A percentile compares a stretch with the other conserved stretches of the same genome.
Evolutionary conservation across 2,888 invertebrate species (phyloP).

Genomic region (Agrypnus murinus): DNA sequence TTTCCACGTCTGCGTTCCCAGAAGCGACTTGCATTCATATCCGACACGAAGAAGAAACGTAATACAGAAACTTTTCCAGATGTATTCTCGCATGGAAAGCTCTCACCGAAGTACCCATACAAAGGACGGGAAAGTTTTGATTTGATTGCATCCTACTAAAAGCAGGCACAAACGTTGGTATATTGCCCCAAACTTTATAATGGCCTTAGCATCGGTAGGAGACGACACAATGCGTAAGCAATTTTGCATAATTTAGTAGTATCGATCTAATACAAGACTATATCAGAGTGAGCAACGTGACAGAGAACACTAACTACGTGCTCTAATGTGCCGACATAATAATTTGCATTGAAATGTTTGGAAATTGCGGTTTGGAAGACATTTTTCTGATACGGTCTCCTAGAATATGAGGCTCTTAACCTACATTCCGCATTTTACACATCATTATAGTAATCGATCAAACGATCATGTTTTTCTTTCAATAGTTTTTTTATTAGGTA

Average conservation of each 20-base stretch:
- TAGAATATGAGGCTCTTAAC: slow-evolving; percentile 26
- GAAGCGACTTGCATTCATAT: slow-evolving; percentile 11
- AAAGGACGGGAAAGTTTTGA: slow-evolving; percentile 30
- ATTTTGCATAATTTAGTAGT: slow-evolving; percentile 29
- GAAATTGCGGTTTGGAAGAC: slow-evolving; percentile 3
- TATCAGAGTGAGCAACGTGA: slow-evolving; percentile 20
- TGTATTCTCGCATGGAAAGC: slow-evolving; percentile 19
- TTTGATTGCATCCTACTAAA: slow-evolving; percentile 30
- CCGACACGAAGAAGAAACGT: slow-evolving; percentile 4
- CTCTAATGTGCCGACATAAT: slow-evolving; percentile 24
- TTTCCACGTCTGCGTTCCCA: background rate
- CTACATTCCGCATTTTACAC: slow-evolving; percentile 11
- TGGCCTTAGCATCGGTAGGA: slow-evolving; percentile 27
- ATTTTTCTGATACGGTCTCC: slow-evolving; percentile 13
- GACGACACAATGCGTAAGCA: slow-evolving; percentile 29
- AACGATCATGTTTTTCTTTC: slow-evolving; percentile 16
- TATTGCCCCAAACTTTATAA: slow-evolving; percentile 30
- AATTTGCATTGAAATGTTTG: slow-evolving; percentile 26
- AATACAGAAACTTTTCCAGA: slow-evolving; percentile 28
- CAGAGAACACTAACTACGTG: slow-evolving; percentile 28
- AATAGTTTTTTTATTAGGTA: slow-evolving; percentile 5
- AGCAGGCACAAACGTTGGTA: slow-evolving; percentile 18
- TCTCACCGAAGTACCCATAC: slow-evolving; percentile 19
- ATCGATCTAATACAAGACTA: slow-evolving; percentile 14
- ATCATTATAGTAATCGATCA: slow-evolving; percentile 4